Conservation (phyloP, 2,888 invertebrate genomes). For the Noctua janthina region DNA sequence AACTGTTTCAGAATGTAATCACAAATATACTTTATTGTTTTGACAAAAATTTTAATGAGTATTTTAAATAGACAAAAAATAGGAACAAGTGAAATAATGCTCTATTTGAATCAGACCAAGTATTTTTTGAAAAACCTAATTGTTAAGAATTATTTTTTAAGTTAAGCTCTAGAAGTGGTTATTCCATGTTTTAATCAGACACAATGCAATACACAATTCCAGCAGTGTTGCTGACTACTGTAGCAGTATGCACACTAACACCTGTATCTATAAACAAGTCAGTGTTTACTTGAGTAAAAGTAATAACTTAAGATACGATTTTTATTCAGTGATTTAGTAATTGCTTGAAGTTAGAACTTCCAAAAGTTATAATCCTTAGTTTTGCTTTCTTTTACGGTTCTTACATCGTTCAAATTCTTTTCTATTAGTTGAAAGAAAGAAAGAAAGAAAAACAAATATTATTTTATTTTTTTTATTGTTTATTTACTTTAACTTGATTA, state of each 20-base stretch:
- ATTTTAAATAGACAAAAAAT: background rate
- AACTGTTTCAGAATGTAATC: conserved; percentile 2
- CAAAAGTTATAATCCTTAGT: background rate
- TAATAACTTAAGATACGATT: background rate
- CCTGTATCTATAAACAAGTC: background rate
- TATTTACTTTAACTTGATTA: background rate
- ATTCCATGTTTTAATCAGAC: background rate
- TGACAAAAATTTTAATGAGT: background rate
- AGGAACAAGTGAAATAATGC: conserved; percentile 3
- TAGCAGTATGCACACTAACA: conserved; percentile 4
- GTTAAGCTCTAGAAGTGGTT: background rate
- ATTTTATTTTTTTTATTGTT: no score
- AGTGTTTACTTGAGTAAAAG: background rate
- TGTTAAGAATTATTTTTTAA: conserved; percentile 20
- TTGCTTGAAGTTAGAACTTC: background rate
- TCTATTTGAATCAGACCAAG: conserved; percentile 11
- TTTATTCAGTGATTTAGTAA: background rate
- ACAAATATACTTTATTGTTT: background rate
- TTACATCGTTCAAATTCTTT: background rate
- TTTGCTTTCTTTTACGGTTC: background rate
- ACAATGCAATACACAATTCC: conserved; percentile 23
- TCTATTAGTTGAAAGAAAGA: no score
- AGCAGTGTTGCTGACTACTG: background rate
- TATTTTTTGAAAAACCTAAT: background rate
- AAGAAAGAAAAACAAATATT: no score